Evolutionary conservation across 2,888 invertebrate genomes (phyloP), one percentile per base, ranked within the genome.

Genomic region (Dasypogon diadema): DNA sequence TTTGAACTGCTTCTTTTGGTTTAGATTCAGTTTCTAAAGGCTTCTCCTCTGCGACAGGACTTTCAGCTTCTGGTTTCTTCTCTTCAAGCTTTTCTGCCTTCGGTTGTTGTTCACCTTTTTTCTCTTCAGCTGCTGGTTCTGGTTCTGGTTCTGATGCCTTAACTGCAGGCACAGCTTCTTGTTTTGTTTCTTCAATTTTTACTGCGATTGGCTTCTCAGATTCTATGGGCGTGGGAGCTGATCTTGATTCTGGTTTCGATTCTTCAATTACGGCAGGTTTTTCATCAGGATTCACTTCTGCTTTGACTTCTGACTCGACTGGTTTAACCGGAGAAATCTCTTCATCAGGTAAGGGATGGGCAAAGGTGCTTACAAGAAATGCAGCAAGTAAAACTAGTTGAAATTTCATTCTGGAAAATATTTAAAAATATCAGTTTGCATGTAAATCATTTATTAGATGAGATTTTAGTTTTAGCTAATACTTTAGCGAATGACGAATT

Each of bases 311-410:
- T 74, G 79, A 78, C 5, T 76, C 82, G 75, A 79, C 79, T 48
- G 82, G 79, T 63, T 79, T 77, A n/a, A 81, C 77, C 2, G 81
- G 79, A 58, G 83, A 81, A 8, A 81, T 82, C 74, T 83, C 84
- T 78, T 84, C 84, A 80, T 84, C 84, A 75, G 84, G 84, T 14
- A 84, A 80, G 8, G 84, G 84, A n/a, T 82, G 79, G 63, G 83
- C 79, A 46, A 82, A 81, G 10, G 81, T 83, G 78, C 81, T 79
- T 42, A 80, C 81, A 76, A 83, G 81, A 72, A 84, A 79, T 58
- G 82, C 81, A 77, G 82, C 81, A 70, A 84, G 76, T 63, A 84
- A 81, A 75, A 82, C 79, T 77, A 84, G 78, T 80, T 84, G 84
- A 78, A 81, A 82, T 80, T 85, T 84, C 84, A 85, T 84, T 81